Evolutionary conservation across 2,113 vertebrate species (phyloP).

Genomic region (Laticauda colubrina): DNA sequence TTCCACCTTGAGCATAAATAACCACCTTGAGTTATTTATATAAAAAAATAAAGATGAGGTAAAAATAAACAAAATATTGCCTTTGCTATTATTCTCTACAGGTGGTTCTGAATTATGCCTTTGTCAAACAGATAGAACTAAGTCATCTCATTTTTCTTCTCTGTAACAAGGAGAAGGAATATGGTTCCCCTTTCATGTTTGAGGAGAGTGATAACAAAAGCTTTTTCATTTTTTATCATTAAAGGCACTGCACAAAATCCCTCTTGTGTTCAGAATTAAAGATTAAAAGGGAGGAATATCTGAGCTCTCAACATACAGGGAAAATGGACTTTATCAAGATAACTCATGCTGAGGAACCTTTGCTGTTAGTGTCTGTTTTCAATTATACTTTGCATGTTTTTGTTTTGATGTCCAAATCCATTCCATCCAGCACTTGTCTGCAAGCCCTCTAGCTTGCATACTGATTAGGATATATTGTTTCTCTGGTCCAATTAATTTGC

Average conservation of each 20-base stretch:
- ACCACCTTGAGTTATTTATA: background rate
- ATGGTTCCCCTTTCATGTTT: slow-evolving; percentile 33
- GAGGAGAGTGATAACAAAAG: slow-evolving; percentile 27
- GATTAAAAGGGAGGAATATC: background rate
- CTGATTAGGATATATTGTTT: slow-evolving; percentile 4
- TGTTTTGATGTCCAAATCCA: slow-evolving; percentile 24
- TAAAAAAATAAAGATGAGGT: background rate
- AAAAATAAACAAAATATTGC: background rate
- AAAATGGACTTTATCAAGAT: slow-evolving; percentile 33
- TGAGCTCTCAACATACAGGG: slow-evolving; percentile 29
- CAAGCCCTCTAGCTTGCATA: background rate
- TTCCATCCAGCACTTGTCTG: slow-evolving; percentile 25
- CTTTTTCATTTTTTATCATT: slow-evolving; percentile 21
- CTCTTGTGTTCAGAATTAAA: slow-evolving; percentile 17
- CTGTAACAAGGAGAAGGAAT: slow-evolving; percentile 7
- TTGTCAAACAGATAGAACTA: slow-evolving; percentile 21
- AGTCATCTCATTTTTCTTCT: slow-evolving; percentile 9
- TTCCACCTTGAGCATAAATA: background rate
- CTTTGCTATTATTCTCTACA: background rate
- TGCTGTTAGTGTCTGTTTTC: background rate
- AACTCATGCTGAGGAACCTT: fast-evolving
- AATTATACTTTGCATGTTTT: background rate
- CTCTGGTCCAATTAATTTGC: slow-evolving; percentile 18
- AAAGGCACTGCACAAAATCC: slow-evolving; percentile 39
- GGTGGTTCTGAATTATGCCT: background rate